phyloP scores from a whole-genome alignment of 2,888 invertebrate genomes.

The Subacronicta megacephala region DNA sequence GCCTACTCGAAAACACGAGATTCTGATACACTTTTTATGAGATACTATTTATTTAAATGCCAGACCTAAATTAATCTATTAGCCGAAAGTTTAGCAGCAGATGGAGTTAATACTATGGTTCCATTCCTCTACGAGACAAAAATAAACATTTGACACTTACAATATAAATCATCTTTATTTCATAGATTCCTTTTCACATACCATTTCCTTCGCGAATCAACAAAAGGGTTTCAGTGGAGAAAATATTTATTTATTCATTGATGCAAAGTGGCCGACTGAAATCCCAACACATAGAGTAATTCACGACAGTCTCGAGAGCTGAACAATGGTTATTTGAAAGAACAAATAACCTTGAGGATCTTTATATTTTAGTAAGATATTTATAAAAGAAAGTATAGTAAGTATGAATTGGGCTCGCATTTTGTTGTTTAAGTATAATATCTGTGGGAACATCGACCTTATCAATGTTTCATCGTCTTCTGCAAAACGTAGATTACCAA shows the following conservation, averaged over 20 bases:
- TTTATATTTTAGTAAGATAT: constrained; percentile 22
- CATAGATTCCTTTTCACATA: constrained; percentile 19
- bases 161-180: constrained; percentile 25
- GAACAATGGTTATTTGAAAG: constrained; percentile 31
- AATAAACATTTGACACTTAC: not conserved
- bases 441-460: too few relatives aligned
- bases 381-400: constrained; percentile 23
- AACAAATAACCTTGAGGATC: constrained; percentile 10
- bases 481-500: too few relatives aligned
- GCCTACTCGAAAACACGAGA: constrained; percentile 9
- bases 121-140: not conserved
- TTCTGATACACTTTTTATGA: constrained; percentile 14
- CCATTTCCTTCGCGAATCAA: constrained; percentile 45
- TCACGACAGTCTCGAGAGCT: constrained; percentile 27
- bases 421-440: not conserved
- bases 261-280: constrained; percentile 53
- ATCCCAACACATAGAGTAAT: constrained; percentile 44
- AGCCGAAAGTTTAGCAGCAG: too few relatives aligned
- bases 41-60: constrained; percentile 9
- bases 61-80: not conserved
- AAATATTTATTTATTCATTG: constrained; percentile 62
- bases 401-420: constrained; percentile 9
- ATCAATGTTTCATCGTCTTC: too few relatives aligned
- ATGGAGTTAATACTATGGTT: not conserved
- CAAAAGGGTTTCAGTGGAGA: constrained; percentile 51